A percentile compares a stretch with the other conserved stretches of the same genome.
Evolutionary conservation across 2,113 vertebrate genomes (phyloP).

Genomic region (Odocoileus virginianus): DNA sequence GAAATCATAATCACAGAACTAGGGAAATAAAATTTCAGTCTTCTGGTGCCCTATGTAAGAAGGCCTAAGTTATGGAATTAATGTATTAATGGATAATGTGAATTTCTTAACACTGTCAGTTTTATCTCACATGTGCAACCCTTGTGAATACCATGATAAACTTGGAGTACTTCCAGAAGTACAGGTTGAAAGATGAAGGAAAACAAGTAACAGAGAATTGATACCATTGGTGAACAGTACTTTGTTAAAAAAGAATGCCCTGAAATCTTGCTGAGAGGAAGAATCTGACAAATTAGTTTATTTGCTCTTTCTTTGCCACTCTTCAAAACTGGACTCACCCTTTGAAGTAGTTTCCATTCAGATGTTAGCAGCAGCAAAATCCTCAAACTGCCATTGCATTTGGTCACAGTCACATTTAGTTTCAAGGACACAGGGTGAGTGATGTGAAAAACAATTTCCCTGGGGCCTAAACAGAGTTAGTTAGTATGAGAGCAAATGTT

Average conservation of each 20-base stretch:
- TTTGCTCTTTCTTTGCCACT: background rate
- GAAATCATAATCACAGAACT: background rate
- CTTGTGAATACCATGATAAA: background rate
- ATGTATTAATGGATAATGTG: background rate
- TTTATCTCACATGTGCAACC: background rate
- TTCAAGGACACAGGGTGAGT: background rate
- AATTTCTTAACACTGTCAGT: background rate
- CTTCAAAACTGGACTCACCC: background rate
- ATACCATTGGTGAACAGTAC: background rate
- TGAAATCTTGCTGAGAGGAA: background rate
- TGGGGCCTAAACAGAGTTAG: background rate
- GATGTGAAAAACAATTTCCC: background rate
- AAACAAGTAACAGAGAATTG: background rate
- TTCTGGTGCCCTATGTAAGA: background rate
- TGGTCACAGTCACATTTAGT: background rate
- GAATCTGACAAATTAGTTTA: background rate
- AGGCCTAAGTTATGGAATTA: background rate
- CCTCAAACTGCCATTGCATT: background rate
- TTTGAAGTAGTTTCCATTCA: background rate
- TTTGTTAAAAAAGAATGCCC: background rate
- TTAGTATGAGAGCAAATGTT: background rate
- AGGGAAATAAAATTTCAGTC: background rate
- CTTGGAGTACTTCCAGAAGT: background rate
- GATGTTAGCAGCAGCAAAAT: background rate
- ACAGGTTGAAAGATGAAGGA: background rate